These are phyloP conservation scores for Diaphora mendica DNA, from an alignment of 2,888 invertebrate species.

Conservation along the genomic window DNA sequence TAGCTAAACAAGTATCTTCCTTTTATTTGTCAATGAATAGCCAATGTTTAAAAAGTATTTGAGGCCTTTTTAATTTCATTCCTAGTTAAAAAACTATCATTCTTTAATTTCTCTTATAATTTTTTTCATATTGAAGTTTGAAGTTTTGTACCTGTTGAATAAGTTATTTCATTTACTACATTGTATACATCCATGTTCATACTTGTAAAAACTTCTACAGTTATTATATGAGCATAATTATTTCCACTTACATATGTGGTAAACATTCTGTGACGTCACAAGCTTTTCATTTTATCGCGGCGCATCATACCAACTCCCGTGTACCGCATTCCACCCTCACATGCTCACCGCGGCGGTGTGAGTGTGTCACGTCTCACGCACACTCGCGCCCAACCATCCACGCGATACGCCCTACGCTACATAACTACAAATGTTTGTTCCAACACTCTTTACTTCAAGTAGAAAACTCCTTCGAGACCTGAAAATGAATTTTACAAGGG, in stretches of 20 bases:
- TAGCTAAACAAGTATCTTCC: constrained; percentile 53
- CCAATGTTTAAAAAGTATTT: constrained; percentile 14
- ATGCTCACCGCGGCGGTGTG: constrained; percentile 34
- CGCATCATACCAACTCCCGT: constrained; percentile 59
- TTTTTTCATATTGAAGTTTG: not conserved
- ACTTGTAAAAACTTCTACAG: not conserved
- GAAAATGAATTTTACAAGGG: constrained; percentile 82
- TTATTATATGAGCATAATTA: constrained; percentile 26
- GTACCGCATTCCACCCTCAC: constrained; percentile 73
- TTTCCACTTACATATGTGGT: constrained; percentile 30
- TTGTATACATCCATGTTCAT: not conserved
- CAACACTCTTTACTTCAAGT: constrained; percentile 58
- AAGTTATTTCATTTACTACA: not conserved
- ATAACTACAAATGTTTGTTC: constrained; percentile 63
- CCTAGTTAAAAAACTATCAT: not conserved
- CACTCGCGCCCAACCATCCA: constrained; percentile 59
- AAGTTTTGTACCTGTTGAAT: not conserved
- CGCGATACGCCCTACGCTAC: constrained; percentile 75
- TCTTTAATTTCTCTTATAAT: not conserved
- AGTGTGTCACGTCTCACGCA: constrained; percentile 68
- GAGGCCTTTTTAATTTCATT: not conserved
- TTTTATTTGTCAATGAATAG: constrained; percentile 41
- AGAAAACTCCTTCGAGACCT: constrained; percentile 79
- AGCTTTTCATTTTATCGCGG: constrained; percentile 54
- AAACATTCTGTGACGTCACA: constrained; percentile 63